These are phyloP conservation scores for Drosophila peninsularis DNA, from an alignment of 2,888 invertebrate genomes.

Conservation along the genomic window DNA sequence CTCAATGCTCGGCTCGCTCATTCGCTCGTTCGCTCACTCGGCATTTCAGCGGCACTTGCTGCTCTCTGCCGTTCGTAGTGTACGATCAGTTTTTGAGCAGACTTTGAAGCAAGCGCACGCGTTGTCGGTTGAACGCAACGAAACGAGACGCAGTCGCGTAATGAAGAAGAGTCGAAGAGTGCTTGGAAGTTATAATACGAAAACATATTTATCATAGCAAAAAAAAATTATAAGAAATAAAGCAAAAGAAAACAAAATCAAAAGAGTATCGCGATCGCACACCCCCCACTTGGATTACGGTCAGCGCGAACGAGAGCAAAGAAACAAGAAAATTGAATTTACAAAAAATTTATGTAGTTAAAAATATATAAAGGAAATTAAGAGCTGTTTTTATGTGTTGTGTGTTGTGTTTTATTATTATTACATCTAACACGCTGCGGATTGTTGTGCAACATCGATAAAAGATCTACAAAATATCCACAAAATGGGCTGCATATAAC, in stretches of 20 bases:
- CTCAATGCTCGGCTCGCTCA: conserved; percentile 32
- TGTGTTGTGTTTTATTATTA: conserved; percentile 38
- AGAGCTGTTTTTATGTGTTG: conserved; percentile 43
- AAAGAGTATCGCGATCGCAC: conserved; percentile 60
- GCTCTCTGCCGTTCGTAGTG: conserved; percentile 50
- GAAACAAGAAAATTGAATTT: conserved; percentile 63
- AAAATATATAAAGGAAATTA: conserved; percentile 38
- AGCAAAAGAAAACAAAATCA: conserved; percentile 17
- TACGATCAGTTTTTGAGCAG: conserved; percentile 84
- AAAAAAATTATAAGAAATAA: conserved; percentile 8
- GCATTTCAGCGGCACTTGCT: conserved; percentile 61
- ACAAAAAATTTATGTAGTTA: conserved; percentile 11
- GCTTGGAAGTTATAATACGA: conserved; percentile 52
- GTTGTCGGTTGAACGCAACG: conserved; percentile 51
- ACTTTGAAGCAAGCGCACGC: conserved; percentile 81
- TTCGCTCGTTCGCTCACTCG: conserved; percentile 14
- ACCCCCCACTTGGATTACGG: conserved; percentile 82
- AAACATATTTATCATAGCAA: conserved; percentile 62
- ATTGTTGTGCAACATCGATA: conserved; percentile 70
- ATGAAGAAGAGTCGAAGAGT: conserved; percentile 50
- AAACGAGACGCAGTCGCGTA: conserved; percentile 53
- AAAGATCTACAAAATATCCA: conserved; percentile 51
- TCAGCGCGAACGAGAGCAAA: conserved; percentile 71
- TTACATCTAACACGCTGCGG: conserved; percentile 42
- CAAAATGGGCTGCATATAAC: conserved; percentile 68